Base-by-base conservation (phyloP, 2,797 vertebrate genomes). In the Vipera latastei region DNA sequence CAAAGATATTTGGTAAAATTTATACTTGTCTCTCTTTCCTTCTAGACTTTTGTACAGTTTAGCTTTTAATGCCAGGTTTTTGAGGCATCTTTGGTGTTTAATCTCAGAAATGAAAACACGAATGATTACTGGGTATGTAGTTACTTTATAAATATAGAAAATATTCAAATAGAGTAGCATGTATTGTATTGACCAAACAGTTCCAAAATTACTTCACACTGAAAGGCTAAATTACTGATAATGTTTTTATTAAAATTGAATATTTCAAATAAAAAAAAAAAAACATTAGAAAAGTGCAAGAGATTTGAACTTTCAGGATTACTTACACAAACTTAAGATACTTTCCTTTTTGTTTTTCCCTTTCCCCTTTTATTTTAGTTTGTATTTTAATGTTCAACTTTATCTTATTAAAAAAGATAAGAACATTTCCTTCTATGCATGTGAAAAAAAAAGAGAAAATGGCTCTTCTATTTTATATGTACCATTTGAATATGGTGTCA, bases 121-220 rank as follows among this genome's bases (percentile, higher is more conserved):
- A 96, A 99, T 99, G 98, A 99, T 99, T 97, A 99, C 99, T 61
- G 99, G 99, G 99, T 99, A 98, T 95, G 99, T 98, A 95, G 88
- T 65, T 0, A 0, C 3, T 7, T 3, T 56, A 32, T 91, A 86
- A 91, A 14, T 91, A 48, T 13, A 0, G 11, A 59, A 94, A 53
- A 55, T 87, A 57, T 85, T 25, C 1, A 48, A 11, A 2, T 86
- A 87, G 86, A 60, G 25, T 28, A 59, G 5, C 55, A 32, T 5
- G 0, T 69, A 3, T 6, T 28, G 2, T 53, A 8, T 25, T 88
- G 14, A 26, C 6, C 32, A 90, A 90, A 51, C 3, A 86, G 2
- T 65, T 38, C 44, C 59, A 57, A 56, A 38, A 55, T 73, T 56
- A 83, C 65, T 32, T 38, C 14, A 55, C 18, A 28, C 13, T 65